Base-by-base conservation (phyloP, 1,140 invertebrate species). In the Zaprionus kolodkinae region DNA sequence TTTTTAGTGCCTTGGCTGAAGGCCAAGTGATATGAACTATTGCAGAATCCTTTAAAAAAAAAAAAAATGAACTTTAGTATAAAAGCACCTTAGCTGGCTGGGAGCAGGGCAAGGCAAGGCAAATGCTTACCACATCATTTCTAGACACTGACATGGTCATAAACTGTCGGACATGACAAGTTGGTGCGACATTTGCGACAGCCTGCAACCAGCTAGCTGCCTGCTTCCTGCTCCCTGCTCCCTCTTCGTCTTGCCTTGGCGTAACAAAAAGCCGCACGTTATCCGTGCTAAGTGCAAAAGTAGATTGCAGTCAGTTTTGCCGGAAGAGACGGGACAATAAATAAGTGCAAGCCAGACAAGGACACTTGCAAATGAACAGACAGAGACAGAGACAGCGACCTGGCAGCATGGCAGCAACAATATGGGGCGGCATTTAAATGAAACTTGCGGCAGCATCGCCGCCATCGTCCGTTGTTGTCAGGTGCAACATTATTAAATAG, bases 151-250 rank as follows among this genome's bases (percentile, higher is more conserved):
- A 88, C 84, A 89, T 78, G 76, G 57, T 76, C 81, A 89, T 89
- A 82, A 89, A 89, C 85, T 89, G 78, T 89, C 81, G 85, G 86
- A 89, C 85, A 89, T 89, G 85, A 89, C 85, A 85, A 89, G 78
- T 89, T 89, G 86, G 75, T 89, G 85, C 81, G 81, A 89, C 81
- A 89, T 84, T 88, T 88, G 85, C 85, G 60, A 81, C 85, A 89
- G 79, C 78, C 75, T 88, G 77, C 87, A 48, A 3, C 15, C 45
- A 12, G 72, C 75, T 72, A 50, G 61, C 68, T 30, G 35, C 36
- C 11, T 11, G 6, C 52, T 7, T 33, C 40, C 15, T 30, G 11
- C 66, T 36, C 17, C 30, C 36, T 50, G 13, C 21, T 33, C 52
- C 45, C 35, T 11, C 36, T 36, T 35, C 17, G 11, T 54, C 69